A percentile compares a stretch with the other conserved stretches of the same genome.
Conservation (phyloP, 2,113 vertebrate genomes). For the Paratilapia polleni region DNA sequence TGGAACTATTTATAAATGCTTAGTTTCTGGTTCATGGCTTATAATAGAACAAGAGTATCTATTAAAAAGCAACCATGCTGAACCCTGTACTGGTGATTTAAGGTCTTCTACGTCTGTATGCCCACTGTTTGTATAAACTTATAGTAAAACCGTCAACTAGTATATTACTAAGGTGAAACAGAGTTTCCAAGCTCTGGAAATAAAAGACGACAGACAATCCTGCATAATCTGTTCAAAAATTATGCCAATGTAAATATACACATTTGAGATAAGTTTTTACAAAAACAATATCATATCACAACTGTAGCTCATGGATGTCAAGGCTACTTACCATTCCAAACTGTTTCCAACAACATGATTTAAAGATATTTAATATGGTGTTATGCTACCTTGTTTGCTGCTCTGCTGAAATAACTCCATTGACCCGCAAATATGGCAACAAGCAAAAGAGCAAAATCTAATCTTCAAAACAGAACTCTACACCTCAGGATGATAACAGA, state of each 20-base stretch:
- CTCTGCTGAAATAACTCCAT: background rate
- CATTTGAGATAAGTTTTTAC: background rate
- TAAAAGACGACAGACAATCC: background rate
- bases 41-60: background rate
- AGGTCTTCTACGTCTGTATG: background rate
- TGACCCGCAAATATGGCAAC: background rate
- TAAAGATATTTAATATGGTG: background rate
- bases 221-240: background rate
- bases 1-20: slow-evolving; percentile 44
- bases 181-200: background rate
- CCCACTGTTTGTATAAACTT: background rate
- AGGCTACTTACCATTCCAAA: background rate
- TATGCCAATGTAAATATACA: background rate
- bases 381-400: background rate
- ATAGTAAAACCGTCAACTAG: background rate
- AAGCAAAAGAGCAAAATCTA: background rate
- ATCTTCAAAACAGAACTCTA: background rate
- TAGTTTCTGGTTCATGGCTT: slow-evolving; percentile 9
- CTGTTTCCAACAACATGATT: background rate
- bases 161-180: background rate
- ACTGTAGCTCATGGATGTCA: background rate
- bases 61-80: slow-evolving; percentile 6
- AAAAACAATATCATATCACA: background rate
- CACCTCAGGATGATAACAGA: background rate
- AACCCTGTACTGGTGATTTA: background rate